Evolutionary conservation across 2,113 vertebrate species (phyloP).

Genomic region (Hypomesus transpacificus): DNA sequence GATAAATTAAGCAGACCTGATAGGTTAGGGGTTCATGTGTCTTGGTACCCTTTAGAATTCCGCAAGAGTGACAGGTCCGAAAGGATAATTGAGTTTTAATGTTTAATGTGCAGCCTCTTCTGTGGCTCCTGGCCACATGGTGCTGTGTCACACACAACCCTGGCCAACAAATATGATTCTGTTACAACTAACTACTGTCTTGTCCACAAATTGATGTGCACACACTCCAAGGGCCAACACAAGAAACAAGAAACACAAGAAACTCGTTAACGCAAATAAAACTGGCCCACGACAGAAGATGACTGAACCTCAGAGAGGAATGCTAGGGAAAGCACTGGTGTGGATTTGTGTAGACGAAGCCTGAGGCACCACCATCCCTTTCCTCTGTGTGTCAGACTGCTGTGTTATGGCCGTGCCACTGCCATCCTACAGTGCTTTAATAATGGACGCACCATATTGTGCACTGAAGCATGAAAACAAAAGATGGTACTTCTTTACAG

Average conservation of each 20-base stretch:
- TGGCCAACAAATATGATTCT: conserved; percentile 35
- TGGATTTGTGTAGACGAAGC: conserved; percentile 34
- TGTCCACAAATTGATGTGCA: no score
- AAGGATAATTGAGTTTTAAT: conserved; percentile 17
- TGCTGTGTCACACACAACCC: conserved; percentile 22
- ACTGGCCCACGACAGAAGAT: conserved; percentile 27
- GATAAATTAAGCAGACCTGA: no score
- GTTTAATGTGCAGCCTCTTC: conserved; percentile 22
- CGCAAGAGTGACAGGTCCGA: conserved; percentile 1
- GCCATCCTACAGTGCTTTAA: conserved; percentile 55
- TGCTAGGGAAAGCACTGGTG: conserved; percentile 10
- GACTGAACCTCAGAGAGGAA: conserved; percentile 33
- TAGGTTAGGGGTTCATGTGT: background rate
- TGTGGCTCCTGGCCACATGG: conserved; percentile 34
- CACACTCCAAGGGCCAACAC: no score
- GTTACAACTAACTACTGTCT: conserved; percentile 24
- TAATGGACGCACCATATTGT: conserved; percentile 56
- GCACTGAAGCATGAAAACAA: conserved; percentile 52
- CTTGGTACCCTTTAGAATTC: conserved; percentile 4
- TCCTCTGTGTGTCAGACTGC: conserved; percentile 28
- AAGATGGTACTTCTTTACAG: conserved; percentile 40
- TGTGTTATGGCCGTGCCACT: conserved; percentile 8
- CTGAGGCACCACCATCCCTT: conserved; percentile 36
- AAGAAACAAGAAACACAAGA: no score
- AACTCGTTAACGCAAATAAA: conserved; percentile 1